phyloP scores from a whole-genome alignment of 2,113 vertebrate genomes.

The Chaetops frenatus region DNA sequence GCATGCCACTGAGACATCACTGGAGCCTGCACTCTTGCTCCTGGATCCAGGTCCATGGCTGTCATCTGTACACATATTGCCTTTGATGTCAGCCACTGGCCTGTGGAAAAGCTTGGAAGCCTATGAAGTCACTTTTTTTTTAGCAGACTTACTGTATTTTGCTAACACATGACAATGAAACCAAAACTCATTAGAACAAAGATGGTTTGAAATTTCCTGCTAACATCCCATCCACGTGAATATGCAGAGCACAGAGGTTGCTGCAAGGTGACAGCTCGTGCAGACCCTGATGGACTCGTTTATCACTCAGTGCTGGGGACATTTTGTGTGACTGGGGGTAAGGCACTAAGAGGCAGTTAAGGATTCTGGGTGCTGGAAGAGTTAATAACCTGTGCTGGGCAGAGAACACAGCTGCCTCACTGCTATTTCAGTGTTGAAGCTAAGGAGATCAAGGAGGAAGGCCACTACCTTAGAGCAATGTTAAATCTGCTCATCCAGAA shows the following conservation, averaged over 20 bases:
- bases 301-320: neutral
- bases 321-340: fast-evolving
- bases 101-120: neutral
- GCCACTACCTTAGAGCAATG: neutral
- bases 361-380: neutral
- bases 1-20: neutral
- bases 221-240: neutral
- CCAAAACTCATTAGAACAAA: neutral
- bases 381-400: neutral
- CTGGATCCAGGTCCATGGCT: neutral
- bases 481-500: neutral
- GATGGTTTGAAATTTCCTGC: neutral
- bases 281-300: fast-evolving
- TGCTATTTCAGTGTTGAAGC: neutral
- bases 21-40: neutral
- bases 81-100: neutral
- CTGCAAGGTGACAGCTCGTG: fast-evolving
- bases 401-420: neutral
- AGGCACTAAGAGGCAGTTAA: neutral
- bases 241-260: neutral
- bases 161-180: neutral
- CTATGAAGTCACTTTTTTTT: neutral
- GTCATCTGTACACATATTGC: fast-evolving
- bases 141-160: neutral
- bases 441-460: neutral